Evolutionary conservation across 2,113 vertebrate genomes (phyloP).

Genomic region (Eptesicus fuscus): DNA sequence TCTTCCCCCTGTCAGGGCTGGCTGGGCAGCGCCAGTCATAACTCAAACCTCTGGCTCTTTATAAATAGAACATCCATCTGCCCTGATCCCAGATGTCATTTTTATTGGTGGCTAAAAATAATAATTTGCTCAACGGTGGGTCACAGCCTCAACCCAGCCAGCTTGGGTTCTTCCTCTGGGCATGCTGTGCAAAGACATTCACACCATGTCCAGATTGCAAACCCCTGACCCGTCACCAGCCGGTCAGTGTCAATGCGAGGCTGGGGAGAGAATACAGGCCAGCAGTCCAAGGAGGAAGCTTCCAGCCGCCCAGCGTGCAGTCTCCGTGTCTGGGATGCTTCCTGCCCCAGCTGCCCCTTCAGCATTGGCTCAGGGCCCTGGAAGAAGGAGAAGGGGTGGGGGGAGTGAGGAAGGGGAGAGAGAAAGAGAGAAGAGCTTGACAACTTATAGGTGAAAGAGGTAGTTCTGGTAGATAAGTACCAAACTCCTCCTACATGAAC

Average conservation of each 20-base stretch:
- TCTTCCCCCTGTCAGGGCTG: accelerated
- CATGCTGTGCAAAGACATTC: neutral
- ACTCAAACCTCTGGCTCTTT: neutral
- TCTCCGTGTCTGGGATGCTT: neutral
- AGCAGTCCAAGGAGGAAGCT: neutral
- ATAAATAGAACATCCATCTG: neutral
- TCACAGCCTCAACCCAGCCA: neutral
- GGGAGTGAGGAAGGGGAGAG: neutral
- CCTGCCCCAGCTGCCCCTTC: neutral
- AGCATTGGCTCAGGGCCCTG: neutral
- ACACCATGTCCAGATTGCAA: neutral
- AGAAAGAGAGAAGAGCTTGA: neutral
- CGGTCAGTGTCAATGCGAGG: neutral
- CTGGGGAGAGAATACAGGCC: neutral
- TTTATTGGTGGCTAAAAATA: conserved; percentile 54
- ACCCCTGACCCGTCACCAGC: neutral
- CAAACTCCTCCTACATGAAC: neutral
- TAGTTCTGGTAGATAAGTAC: accelerated
- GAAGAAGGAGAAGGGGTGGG: neutral
- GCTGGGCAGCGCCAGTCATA: neutral
- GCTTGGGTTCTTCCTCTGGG: neutral
- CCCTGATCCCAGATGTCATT: neutral
- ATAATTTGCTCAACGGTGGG: neutral
- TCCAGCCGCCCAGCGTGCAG: neutral
- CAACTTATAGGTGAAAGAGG: conserved; percentile 50